These are phyloP conservation scores for Poecilia gillii DNA, from an alignment of 2,797 vertebrate genomes.

Conservation along the genomic window DNA sequence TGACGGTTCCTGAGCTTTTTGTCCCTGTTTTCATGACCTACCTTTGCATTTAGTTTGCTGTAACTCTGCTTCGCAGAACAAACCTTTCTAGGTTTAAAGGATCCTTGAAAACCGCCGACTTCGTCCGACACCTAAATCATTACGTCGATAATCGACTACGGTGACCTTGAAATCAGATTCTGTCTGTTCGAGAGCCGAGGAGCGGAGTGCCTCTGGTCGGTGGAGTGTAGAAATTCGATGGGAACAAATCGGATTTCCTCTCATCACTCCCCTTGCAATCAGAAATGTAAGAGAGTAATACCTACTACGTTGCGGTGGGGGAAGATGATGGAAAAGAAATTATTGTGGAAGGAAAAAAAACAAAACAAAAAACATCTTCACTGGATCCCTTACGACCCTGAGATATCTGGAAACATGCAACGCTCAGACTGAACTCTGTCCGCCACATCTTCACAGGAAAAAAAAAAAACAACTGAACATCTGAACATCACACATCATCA, in stretches of 20 bases:
- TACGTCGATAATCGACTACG: slow-evolving; percentile 1
- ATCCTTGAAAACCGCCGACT: neutral
- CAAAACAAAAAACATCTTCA: slow-evolving; percentile 14
- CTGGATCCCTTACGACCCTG: slow-evolving; percentile 54
- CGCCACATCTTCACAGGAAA: slow-evolving; percentile 5
- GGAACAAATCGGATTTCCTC: slow-evolving; percentile 13
- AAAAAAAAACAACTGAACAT: neutral
- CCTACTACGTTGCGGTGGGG: neutral
- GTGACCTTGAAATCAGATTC: slow-evolving; percentile 11
- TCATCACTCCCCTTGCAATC: slow-evolving; percentile 21
- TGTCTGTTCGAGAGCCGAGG: slow-evolving; percentile 18
- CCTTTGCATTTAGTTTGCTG: slow-evolving; percentile 6
- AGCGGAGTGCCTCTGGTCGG: slow-evolving; percentile 56
- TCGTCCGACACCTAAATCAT: slow-evolving; percentile 23
- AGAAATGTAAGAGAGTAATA: slow-evolving; percentile 17
- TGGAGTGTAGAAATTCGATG: slow-evolving; percentile 55
- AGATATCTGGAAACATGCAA: slow-evolving; percentile 46
- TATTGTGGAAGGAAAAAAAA: slow-evolving; percentile 3
- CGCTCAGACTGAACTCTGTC: slow-evolving; percentile 21
- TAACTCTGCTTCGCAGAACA: slow-evolving; percentile 25
- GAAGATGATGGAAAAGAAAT: slow-evolving; percentile 14
- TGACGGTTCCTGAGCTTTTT: slow-evolving; percentile 71
- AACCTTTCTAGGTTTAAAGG: neutral
- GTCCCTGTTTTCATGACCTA: slow-evolving; percentile 43
- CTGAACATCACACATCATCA: slow-evolving; percentile 10